Conservation (phyloP, 2,797 vertebrate species). For the Lutjanus argentimaculatus region DNA sequence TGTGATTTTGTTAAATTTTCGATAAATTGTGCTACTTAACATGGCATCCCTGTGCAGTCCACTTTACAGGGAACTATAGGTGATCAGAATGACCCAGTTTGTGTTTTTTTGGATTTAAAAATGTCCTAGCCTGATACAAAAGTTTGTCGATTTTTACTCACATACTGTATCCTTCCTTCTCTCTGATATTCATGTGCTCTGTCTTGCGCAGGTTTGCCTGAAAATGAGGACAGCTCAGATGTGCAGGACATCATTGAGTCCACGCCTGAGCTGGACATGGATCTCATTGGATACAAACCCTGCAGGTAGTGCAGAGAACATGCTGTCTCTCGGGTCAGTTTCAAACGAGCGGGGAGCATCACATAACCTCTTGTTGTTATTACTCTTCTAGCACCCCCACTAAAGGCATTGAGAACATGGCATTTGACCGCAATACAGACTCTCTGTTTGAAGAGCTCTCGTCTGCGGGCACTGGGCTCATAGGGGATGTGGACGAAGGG, state of each 20-base stretch:
- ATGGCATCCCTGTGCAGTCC: no score
- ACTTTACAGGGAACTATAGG: no score
- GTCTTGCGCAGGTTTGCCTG: conserved; percentile 87
- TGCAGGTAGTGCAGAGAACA: conserved; percentile 87
- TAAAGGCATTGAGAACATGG: conserved; percentile 98
- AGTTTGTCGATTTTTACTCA: background rate
- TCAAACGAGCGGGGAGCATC: background rate
- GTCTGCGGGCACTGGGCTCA: conserved; percentile 95
- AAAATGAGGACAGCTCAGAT: conserved; percentile 95
- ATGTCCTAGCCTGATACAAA: background rate
- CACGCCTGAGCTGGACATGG: conserved; percentile 98
- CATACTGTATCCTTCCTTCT: background rate
- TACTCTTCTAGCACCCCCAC: conserved; percentile 90
- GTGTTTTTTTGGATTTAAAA: background rate
- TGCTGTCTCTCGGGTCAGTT: background rate
- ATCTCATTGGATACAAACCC: conserved; percentile 92
- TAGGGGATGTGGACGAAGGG: conserved; percentile 98
- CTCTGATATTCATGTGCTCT: background rate
- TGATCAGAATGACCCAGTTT: no score
- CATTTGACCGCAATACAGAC: conserved; percentile 97
- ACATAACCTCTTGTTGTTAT: background rate
- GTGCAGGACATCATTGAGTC: conserved; percentile 99
- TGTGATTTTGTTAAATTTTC: no score
- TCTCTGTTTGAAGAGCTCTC: conserved; percentile 98
- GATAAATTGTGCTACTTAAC: no score